Conservation (phyloP, 2,113 vertebrate species). For the Benitochromis conjunctus region DNA sequence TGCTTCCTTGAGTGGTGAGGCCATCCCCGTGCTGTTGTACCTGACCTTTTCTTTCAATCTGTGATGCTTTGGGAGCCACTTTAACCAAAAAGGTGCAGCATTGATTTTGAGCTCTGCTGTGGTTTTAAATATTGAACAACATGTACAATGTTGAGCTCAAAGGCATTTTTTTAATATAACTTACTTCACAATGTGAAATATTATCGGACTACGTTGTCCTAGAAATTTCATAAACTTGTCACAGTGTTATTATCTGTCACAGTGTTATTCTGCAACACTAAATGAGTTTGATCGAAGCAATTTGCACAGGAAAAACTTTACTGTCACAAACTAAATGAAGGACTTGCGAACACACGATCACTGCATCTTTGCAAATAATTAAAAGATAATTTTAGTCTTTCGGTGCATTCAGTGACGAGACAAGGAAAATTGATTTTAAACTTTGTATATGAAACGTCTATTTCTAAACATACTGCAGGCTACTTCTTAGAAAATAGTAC, state of each 20-base stretch:
- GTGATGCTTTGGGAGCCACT: neutral
- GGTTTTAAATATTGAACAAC: neutral
- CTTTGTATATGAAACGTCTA: rapidly evolving
- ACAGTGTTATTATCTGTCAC: neutral
- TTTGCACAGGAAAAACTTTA: neutral
- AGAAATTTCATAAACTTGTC: neutral
- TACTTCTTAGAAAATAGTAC: neutral
- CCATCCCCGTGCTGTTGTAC: neutral
- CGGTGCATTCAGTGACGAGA: neutral
- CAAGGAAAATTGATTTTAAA: neutral
- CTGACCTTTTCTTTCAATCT: neutral
- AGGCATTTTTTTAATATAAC: neutral
- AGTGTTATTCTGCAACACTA: neutral
- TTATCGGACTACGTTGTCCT: neutral
- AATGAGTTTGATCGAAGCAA: neutral
- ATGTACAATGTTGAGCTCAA: neutral
- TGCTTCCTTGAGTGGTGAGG: neutral
- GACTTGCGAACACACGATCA: neutral
- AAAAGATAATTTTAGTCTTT: neutral
- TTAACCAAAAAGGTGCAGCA: neutral
- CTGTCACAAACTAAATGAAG: neutral
- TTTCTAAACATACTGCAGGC: neutral
- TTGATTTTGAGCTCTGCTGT: neutral
- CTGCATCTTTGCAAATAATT: neutral
- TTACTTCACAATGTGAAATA: neutral